Base-by-base conservation (phyloP, 2,888 invertebrate genomes). In the Ashinkailepas kermadecensis region DNA sequence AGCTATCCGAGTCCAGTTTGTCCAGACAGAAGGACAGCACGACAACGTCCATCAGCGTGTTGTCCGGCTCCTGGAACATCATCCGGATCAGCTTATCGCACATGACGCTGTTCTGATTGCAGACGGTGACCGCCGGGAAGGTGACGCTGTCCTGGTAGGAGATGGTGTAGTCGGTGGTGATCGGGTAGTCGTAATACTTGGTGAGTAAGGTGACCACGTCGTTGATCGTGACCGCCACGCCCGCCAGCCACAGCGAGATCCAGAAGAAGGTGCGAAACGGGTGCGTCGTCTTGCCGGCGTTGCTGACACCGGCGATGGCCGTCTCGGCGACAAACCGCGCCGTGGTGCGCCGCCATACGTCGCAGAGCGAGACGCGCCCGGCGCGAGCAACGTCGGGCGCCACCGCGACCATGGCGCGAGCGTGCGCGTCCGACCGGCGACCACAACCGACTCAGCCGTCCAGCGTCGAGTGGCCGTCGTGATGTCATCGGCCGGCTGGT, bases 61-160 rank as follows among this genome's bases (percentile, higher is more conserved):
- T 21, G 56, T 74, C 21, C 21, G 74, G 56, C 1, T 21, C 9
- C 10, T 4, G 21, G 56, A 74, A 56, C 39, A 74, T 10, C 10
- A 56, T 15, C 9, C 10, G 18, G 23, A 21, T 0, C 21, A 74
- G 74, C 21, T 56, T 11, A 9, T 54, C 56, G 21, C 74, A 74
- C 74, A 74, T 74, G 56, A 74, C 21, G 74, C 74, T 74, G 74
- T 74, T 74, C 74, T 74, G 74, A 21, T 74, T 74, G 56, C 74
- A 74, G 56, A 74, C 56, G 56, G 74, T 74, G 74, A 74, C 74
- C 56, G 74, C 74, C 21, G 74, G 74, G 11, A 74, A 74, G 21
- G 74, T 74, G 54, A 74, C 74, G 1, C 21, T 15, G 74, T 54
- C 11, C 21, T 74, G 54, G 54, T 56, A 74, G 54, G 8, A 15